These are phyloP conservation scores for Spisula solida DNA, from an alignment of 2,888 invertebrate species.

Conservation along the genomic window DNA sequence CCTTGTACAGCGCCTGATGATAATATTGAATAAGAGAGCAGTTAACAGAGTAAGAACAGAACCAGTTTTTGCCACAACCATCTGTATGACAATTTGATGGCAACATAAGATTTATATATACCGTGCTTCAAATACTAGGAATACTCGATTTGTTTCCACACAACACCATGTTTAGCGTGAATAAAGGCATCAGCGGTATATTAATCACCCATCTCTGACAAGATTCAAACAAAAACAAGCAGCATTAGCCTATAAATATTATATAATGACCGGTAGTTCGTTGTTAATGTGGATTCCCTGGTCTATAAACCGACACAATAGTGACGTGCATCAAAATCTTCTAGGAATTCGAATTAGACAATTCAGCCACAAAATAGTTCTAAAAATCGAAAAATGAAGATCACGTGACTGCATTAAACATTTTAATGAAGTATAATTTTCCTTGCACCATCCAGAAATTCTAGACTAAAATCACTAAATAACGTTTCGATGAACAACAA, in stretches of 20 bases:
- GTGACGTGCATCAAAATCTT: background rate
- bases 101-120: too few species aligned
- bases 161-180: background rate
- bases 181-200: background rate
- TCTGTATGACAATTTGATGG: too few species aligned
- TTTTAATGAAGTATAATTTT: background rate
- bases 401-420: background rate
- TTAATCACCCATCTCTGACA: background rate
- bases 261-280: background rate
- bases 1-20: too few species aligned
- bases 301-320: background rate
- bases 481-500: too few species aligned
- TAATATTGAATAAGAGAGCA: too few species aligned
- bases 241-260: background rate
- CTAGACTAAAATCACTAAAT: background rate
- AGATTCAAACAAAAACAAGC: background rate
- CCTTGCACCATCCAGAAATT: background rate
- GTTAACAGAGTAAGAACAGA: too few species aligned
- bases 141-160: too few species aligned
- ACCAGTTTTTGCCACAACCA: too few species aligned
- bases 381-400: background rate
- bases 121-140: too few species aligned
- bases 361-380: background rate
- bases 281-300: background rate
- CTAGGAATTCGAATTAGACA: background rate